Evolutionary conservation across 1,140 invertebrate species (phyloP).

Genomic region (Drosophila sucinea): DNA sequence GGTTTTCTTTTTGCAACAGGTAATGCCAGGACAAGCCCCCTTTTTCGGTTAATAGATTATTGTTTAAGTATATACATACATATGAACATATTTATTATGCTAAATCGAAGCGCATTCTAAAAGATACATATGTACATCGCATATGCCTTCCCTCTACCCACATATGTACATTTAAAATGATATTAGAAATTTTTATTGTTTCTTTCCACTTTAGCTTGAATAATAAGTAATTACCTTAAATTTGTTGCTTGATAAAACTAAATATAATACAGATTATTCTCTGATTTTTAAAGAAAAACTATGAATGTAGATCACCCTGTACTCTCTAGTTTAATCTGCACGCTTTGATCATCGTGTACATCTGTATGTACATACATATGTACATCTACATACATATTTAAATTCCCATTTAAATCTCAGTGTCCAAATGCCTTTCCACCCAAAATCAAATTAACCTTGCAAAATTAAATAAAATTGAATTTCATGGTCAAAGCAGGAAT

Average conservation of each 20-base stretch:
- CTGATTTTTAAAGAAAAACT: too few relatives aligned
- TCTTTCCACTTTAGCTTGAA: too few relatives aligned
- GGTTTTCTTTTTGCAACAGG: slow-evolving; percentile 30
- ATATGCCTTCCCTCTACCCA: too few relatives aligned
- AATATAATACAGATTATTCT: too few relatives aligned
- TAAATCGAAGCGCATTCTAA: too few relatives aligned
- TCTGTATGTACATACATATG: background rate
- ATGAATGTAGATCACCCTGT: background rate
- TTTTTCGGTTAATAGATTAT: background rate
- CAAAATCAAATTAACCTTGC: slow-evolving; percentile 68
- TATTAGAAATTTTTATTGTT: too few relatives aligned
- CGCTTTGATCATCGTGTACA: background rate
- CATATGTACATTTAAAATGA: too few relatives aligned
- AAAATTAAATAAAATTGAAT: slow-evolving; percentile 42
- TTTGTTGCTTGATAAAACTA: too few relatives aligned
- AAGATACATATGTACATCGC: too few relatives aligned
- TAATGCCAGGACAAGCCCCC: slow-evolving; percentile 32
- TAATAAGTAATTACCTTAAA: too few relatives aligned
- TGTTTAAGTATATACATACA: background rate
- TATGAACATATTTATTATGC: too few relatives aligned
- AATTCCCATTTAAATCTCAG: slow-evolving; percentile 8
- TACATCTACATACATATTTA: background rate
- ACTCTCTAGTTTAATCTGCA: background rate
- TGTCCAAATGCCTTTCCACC: slow-evolving; percentile 14
- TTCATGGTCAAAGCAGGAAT: slow-evolving; percentile 25